Evolutionary conservation across 2,797 vertebrate genomes (phyloP), one percentile per base, ranked within the genome.

Genomic region (Philypnodon macrostomus): DNA sequence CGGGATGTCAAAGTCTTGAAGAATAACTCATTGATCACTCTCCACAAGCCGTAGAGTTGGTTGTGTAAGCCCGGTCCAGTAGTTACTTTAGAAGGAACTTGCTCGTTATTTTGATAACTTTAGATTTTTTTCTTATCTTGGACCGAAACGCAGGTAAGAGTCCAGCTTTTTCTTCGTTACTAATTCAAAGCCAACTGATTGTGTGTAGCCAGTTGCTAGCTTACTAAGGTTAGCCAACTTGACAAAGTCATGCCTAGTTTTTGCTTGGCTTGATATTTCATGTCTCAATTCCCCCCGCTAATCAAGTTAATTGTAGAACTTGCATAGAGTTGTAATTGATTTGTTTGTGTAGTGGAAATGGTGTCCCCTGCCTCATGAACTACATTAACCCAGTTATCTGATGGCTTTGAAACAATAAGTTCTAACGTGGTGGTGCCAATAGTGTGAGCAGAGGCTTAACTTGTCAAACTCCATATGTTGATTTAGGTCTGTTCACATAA

Each of bases 11-110:
- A 85, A 87, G 79, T 87, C 85, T 90, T 88, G 83, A 89, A 90
- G 85, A 88, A 79, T 87, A 80, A 84, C 77, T 87, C 87, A 91
- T 90, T 90, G 88, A 90, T 89, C 81, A 62, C 58, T 74, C 81
- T 83, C 67, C 71, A 72, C 73, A 74, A 78, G 69, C 51, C 59
- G 41, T 9, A 59, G 64, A 79, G 65, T 77, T 84, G 73, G n/a
- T 60, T 30, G 53, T 63, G 14, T 29, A 35, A 61, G 57, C 57
- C 75, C 3, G 36, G 26, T 33, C 9, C 21, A 67, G 50, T 75
- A 68, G 32, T 76, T 80, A 72, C 54, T 67, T 67, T 62, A 17
- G 58, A 33, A 51, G 70, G 72, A 81, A 68, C 73, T 44, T 71
- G 59, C 35, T 27, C 38, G 16, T 44, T 60, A 38, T 50, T 70